These are phyloP conservation scores for Urocynchramus pylzowi DNA, from an alignment of 2,113 vertebrate genomes.

Conservation along the genomic window DNA sequence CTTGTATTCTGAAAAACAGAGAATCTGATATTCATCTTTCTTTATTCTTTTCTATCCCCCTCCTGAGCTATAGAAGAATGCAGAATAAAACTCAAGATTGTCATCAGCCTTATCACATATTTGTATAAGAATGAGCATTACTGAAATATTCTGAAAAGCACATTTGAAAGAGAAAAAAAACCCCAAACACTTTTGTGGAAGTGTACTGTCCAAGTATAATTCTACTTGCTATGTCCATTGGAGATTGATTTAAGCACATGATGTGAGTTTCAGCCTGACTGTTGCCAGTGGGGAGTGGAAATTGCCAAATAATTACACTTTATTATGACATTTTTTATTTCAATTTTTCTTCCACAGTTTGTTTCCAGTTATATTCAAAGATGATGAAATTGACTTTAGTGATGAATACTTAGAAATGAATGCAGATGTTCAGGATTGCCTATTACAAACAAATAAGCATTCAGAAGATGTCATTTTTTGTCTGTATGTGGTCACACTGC, in stretches of 20 bases:
- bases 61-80: background rate
- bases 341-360: background rate
- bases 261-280: background rate
- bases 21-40: background rate
- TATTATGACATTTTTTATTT: no score
- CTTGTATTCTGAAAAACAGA: background rate
- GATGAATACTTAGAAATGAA: background rate
- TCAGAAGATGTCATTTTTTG: background rate
- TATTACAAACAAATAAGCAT: background rate
- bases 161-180: background rate
- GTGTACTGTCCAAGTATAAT: background rate
- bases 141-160: background rate
- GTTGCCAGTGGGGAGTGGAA: background rate
- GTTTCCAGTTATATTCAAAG: background rate
- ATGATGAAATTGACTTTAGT: background rate
- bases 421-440: background rate
- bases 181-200: background rate
- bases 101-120: background rate
- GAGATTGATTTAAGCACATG: background rate
- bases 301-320: no score
- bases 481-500: background rate
- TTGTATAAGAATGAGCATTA: background rate
- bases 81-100: background rate
- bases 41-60: background rate
- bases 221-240: background rate